Conservation (phyloP, 2,113 vertebrate species). For the Trogon surrucura region DNA sequence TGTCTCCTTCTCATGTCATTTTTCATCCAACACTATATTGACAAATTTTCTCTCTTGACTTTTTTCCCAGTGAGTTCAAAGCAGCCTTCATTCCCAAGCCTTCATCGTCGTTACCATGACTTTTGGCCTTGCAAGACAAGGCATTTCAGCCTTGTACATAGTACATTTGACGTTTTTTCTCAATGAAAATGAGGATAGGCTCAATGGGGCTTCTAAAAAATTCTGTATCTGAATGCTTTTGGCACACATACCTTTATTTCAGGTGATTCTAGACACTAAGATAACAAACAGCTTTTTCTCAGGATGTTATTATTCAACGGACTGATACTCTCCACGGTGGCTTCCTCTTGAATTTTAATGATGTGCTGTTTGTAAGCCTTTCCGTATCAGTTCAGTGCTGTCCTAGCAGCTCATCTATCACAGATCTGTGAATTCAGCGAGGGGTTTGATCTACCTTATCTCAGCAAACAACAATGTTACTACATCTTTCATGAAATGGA, state of each 20-base stretch:
- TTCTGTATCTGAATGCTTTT: background rate
- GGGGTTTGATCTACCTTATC: background rate
- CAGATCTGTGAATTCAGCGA: background rate
- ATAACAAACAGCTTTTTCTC: background rate
- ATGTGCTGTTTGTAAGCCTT: background rate
- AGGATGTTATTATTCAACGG: background rate
- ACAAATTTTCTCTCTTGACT: background rate
- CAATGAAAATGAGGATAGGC: background rate
- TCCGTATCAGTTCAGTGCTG: background rate
- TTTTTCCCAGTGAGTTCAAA: constrained; percentile 13
- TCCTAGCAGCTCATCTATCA: constrained; percentile 13
- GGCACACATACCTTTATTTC: background rate
- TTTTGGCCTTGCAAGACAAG: background rate
- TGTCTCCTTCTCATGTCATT: background rate
- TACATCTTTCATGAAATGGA: background rate
- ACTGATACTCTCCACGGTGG: fast-evolving
- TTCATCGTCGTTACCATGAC: background rate
- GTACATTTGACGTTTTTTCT: background rate
- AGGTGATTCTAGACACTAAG: background rate
- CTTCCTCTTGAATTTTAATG: background rate
- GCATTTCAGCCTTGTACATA: background rate
- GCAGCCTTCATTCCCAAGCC: background rate
- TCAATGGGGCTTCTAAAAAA: background rate
- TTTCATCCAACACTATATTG: background rate
- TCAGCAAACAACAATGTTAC: background rate